A percentile compares a stretch with the other conserved stretches of the same genome.
phyloP scores from a whole-genome alignment of 2,888 invertebrate genomes.

The Tuberolachnus salignus region DNA sequence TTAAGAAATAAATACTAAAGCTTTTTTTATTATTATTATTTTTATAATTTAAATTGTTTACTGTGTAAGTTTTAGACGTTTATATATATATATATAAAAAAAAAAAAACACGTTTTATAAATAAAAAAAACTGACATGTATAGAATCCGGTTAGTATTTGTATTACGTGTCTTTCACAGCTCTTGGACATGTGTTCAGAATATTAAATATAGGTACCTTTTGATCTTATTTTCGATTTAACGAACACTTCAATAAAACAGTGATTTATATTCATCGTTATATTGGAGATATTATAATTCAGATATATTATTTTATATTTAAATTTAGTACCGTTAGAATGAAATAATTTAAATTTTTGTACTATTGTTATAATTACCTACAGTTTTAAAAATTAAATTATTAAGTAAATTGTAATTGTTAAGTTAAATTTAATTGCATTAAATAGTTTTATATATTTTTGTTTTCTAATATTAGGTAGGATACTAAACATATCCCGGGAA shows the following conservation, averaged over 20 bases:
- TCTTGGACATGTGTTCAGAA: conserved; percentile 45
- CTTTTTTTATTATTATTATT: neutral
- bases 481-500: too few relatives aligned
- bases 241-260: neutral
- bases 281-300: too few relatives aligned
- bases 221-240: neutral
- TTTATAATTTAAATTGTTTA: neutral
- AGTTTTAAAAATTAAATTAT: too few relatives aligned
- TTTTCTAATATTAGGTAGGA: too few relatives aligned
- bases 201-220: conserved; percentile 19
- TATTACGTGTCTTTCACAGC: conserved; percentile 54
- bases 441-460: too few relatives aligned
- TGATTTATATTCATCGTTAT: too few relatives aligned
- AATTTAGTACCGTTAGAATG: too few relatives aligned
- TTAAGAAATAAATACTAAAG: neutral
- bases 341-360: too few relatives aligned
- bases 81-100: neutral
- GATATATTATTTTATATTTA: too few relatives aligned
- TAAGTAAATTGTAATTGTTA: too few relatives aligned
- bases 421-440: too few relatives aligned
- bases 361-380: too few relatives aligned
- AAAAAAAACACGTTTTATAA: conserved; percentile 20
- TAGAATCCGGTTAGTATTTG: conserved; percentile 53
- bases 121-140: conserved; percentile 40
- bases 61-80: neutral